Evolutionary conservation across 2,113 vertebrate species (phyloP).

Genomic region (Charina bottae): DNA sequence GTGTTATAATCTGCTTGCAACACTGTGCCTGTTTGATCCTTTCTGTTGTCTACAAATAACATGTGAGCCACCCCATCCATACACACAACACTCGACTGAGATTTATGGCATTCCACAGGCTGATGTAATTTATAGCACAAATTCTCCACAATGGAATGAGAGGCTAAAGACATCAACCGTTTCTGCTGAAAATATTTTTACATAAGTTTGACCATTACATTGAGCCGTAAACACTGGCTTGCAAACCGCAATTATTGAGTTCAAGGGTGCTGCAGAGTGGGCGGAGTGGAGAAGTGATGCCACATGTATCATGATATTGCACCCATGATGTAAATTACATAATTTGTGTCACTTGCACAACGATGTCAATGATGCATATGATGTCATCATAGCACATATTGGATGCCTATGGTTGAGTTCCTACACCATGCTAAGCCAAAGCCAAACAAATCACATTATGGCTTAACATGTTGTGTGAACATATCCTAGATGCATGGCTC

Average conservation of each 20-base stretch:
- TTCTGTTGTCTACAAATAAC: background rate
- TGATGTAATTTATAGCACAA: background rate
- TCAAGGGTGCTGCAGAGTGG: background rate
- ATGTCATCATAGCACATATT: background rate
- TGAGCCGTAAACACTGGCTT: background rate
- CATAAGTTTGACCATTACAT: background rate
- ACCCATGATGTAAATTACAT: background rate
- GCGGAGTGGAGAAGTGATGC: background rate
- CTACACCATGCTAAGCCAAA: background rate
- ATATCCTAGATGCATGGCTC: background rate
- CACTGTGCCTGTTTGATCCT: background rate
- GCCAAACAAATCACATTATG: background rate
- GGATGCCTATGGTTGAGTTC: background rate
- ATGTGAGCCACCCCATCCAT: background rate
- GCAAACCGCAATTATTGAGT: background rate
- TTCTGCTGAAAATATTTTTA: background rate
- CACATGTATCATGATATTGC: background rate
- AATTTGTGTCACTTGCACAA: background rate
- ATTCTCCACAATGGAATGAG: background rate
- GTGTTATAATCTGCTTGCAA: background rate
- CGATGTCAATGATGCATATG: background rate
- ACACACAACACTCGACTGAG: background rate
- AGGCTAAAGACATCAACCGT: background rate
- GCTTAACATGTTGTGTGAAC: background rate
- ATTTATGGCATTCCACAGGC: background rate